Base-by-base conservation (phyloP, 2,797 vertebrate species). In the Etheostoma nigrum region DNA sequence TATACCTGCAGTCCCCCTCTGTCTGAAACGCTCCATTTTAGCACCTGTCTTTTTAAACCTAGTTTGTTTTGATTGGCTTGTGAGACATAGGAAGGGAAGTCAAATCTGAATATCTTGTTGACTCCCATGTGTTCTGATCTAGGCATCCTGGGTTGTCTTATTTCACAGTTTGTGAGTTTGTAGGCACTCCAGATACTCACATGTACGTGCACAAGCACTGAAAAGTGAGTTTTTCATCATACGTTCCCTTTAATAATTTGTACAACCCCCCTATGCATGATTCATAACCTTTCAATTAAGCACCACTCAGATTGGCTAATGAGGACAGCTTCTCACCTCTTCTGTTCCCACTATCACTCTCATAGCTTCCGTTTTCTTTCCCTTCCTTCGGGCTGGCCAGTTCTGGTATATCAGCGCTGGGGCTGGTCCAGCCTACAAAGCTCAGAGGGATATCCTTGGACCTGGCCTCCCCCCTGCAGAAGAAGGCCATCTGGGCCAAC, bases 291-390 rank as follows among this genome's bases (percentile, higher is more conserved):
- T 45, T 68, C 9, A 45, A 42, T 52, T 23, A 18, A 25, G 16
- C 49, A 16, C 23, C 9, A 7, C 27, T 49, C 16, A 51, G 36
- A 47, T 33, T 30, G 23, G 27, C 45, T 36, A 55, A 33, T 52
- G n/a, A 70, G 12, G 19, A 42, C 55, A 5, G 2, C 12, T 3
- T 44, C 85, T 89, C 74, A 94, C 94, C 94, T 92, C 77, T 90
- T 42, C 72, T 80, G 47, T 74, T 86, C 2, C 88, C 90, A 0
- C 45, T 19, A 0, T 94, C 94, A 0, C n/a, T 89, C 68, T 93
- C 94, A 63, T 95, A 97, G 82, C 96, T 96, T 55, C 74, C 89
- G 58, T 98, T 98, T 55, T 98, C 96, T 48, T 88, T 72, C 12
- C 97, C 97, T 9, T 86, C 84, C 69, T 91, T 94, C 1, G 25